Conservation (phyloP, 2,113 vertebrate genomes). For the Tragelaphus strepsiceros region DNA sequence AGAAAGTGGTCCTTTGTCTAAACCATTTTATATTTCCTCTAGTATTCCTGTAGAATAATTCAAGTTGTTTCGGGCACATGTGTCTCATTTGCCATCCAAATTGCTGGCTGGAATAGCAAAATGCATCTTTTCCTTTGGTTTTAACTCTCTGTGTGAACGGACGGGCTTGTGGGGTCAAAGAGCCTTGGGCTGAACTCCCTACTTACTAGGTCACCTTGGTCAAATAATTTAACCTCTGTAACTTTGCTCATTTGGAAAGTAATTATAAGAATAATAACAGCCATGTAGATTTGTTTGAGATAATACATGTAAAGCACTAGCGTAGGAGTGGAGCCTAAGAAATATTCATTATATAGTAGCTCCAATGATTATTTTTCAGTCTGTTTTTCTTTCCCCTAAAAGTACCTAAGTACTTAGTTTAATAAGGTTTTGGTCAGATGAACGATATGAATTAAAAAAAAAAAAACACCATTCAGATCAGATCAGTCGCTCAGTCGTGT, state of each 20-base stretch:
- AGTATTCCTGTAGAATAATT: neutral
- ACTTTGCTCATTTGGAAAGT: neutral
- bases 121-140: neutral
- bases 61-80: neutral
- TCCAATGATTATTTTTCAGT: neutral
- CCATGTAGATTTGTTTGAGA: neutral
- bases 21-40: neutral
- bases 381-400: neutral
- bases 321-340: neutral
- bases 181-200: neutral
- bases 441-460: constrained; percentile 22
- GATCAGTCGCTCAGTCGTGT: too few relatives aligned
- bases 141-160: neutral
- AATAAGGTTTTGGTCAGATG: neutral
- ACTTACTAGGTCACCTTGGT: neutral
- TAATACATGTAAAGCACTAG: neutral
- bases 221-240: neutral
- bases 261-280: neutral
- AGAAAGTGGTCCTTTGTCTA: neutral
- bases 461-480: neutral
- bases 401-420: neutral
- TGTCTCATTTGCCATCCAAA: neutral
- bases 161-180: neutral
- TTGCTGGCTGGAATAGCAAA: neutral
- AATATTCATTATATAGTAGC: neutral